Conservation (phyloP, 2,888 invertebrate species). For the Diarsia rubi region DNA sequence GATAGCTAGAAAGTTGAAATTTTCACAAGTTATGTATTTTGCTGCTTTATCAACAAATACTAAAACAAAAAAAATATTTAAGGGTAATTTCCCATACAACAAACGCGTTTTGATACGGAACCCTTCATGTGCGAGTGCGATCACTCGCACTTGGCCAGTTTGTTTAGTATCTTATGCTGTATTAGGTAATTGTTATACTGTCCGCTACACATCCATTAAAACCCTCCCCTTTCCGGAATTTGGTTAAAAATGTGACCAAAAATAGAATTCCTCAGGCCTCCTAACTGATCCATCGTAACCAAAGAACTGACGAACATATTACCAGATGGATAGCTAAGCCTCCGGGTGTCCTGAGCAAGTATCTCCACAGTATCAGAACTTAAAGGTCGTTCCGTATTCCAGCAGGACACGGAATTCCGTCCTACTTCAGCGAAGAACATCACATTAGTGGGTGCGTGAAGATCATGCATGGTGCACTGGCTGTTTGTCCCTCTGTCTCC, state of each 20-base stretch:
- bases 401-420: constrained; percentile 94
- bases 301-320: constrained; percentile 3
- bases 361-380: constrained; percentile 88
- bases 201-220: background rate
- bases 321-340: constrained; percentile 93
- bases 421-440: constrained; percentile 94
- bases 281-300: background rate
- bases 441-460: constrained; percentile 91
- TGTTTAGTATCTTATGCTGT: background rate
- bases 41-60: too few species aligned
- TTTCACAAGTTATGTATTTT: too few species aligned
- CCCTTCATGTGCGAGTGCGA: too few species aligned
- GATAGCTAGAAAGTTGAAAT: too few species aligned
- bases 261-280: background rate
- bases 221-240: background rate
- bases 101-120: too few species aligned
- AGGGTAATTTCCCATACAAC: too few species aligned
- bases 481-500: constrained; percentile 92
- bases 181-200: background rate
- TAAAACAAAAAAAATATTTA: too few species aligned
- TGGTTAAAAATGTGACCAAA: background rate
- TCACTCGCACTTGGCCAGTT: too few species aligned
- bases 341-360: constrained; percentile 90
- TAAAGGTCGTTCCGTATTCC: constrained; percentile 92
- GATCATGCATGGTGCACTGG: constrained; percentile 93